Base-by-base conservation (phyloP, 2,888 invertebrate genomes). In the Drosophila stalkeri region DNA sequence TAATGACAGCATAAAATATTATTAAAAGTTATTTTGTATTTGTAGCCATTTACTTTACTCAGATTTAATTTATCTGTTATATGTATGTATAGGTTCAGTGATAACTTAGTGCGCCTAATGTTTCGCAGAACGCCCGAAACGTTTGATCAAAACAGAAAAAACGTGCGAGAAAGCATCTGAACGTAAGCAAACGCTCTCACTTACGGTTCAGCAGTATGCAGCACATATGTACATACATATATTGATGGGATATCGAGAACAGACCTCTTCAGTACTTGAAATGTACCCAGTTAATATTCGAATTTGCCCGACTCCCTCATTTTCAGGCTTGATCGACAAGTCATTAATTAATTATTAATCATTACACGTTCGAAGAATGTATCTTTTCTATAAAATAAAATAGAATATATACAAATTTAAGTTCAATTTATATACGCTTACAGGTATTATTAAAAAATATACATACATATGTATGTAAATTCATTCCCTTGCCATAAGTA, bases 161-260 rank as follows among this genome's bases (percentile, higher is more conserved):
- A 64, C 66, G 77, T 81, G 69, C 80, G 66, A 65, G 83, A 80
- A 80, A 70, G 55, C 64, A 41, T 47, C 57, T 49, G 59, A 75
- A n/a, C 55, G 27, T 51, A 57, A 37, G 46, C 39, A 62, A 69
- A 54, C 72, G 64, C 71, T 60, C 63, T 62, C 47, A 54, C 52
- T 64, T 67, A 27, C 59, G 46, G 59, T 54, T 65, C 12, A 52
- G 59, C 56, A 68, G 56, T 63, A 67, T 69, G 6, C 44, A 11
- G 6, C 12, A 44, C 43, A 44, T 9, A 44, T 7, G 7, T 16
- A 16, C 23, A 3, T 23, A 23, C 3, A 11, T 6, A 27, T 6
- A 27, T 27, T 27, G 27, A 27, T 20, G 18, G 18, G 12, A 20
- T 16, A n/a, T 27, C 11, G 5, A 31, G n/a, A 31, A 11, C 5